Evolutionary conservation across 2,888 invertebrate genomes (phyloP).

Genomic region (Athetis lepigone): DNA sequence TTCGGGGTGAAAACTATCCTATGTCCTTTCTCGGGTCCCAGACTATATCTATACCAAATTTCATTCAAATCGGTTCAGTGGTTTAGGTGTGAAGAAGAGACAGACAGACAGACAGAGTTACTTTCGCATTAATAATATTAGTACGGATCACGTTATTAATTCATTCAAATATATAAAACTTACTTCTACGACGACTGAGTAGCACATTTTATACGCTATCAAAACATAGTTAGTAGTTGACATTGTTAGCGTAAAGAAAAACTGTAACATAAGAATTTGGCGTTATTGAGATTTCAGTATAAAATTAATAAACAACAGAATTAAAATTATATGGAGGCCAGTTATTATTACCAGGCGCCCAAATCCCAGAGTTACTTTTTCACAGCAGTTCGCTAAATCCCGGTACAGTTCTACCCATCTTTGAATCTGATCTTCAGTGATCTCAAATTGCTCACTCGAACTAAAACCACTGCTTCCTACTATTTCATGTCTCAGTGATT

Average conservation of each 20-base stretch:
- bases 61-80: too few relatives aligned
- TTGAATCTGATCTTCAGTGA: conserved; percentile 12
- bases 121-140: too few relatives aligned
- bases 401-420: conserved; percentile 25
- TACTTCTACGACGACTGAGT: neutral
- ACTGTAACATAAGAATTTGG: conserved; percentile 3
- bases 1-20: too few relatives aligned
- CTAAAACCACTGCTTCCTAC: neutral
- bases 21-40: too few relatives aligned
- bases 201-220: neutral
- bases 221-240: neutral
- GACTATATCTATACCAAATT: too few relatives aligned
- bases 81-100: too few relatives aligned
- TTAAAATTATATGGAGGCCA: too few relatives aligned
- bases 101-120: too few relatives aligned
- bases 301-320: neutral
- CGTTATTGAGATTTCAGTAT: neutral
- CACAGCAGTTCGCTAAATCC: conserved; percentile 20
- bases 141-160: neutral
- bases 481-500: conserved; percentile 7
- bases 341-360: conserved; percentile 15
- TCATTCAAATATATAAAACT: neutral
- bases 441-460: neutral
- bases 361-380: conserved; percentile 11
- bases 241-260: neutral